phyloP scores from a whole-genome alignment of 2,888 invertebrate species.

The Notodonta dromedarius region DNA sequence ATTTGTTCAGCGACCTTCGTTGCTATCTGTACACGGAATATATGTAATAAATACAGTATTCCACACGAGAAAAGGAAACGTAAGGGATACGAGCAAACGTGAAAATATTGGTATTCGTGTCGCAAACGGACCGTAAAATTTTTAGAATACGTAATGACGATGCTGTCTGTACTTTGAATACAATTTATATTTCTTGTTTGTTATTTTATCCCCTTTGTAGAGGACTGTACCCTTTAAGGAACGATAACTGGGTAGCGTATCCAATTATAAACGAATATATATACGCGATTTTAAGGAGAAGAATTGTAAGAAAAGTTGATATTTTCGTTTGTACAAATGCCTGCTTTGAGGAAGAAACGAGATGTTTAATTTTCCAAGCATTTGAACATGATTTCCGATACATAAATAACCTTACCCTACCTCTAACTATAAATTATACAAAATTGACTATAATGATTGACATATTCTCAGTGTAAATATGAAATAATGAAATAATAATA shows the following conservation, averaged over 20 bases:
- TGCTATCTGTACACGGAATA: constrained; percentile 1
- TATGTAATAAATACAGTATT: constrained; percentile 7
- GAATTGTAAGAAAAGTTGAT: not conserved
- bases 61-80: constrained; percentile 25
- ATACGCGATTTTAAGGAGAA: not conserved
- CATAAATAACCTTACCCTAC: too few species aligned
- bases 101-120: constrained; percentile 40
- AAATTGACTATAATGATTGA: too few species aligned
- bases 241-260: constrained; percentile 12
- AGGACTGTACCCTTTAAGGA: constrained; percentile 13
- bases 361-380: not conserved
- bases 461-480: too few species aligned
- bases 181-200: constrained; percentile 13
- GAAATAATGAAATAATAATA: too few species aligned
- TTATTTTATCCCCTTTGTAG: constrained; percentile 13
- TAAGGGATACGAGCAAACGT: constrained; percentile 36
- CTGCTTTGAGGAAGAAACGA: not conserved
- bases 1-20: not conserved
- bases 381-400: too few species aligned
- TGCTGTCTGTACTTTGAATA: constrained; percentile 20
- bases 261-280: constrained; percentile 10
- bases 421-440: too few species aligned
- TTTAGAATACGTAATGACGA: constrained; percentile 48
- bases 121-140: constrained; percentile 39
- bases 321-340: not conserved